These are phyloP conservation scores for Anthonomus grandis DNA, from an alignment of 1,140 invertebrate species.

Conservation along the genomic window DNA sequence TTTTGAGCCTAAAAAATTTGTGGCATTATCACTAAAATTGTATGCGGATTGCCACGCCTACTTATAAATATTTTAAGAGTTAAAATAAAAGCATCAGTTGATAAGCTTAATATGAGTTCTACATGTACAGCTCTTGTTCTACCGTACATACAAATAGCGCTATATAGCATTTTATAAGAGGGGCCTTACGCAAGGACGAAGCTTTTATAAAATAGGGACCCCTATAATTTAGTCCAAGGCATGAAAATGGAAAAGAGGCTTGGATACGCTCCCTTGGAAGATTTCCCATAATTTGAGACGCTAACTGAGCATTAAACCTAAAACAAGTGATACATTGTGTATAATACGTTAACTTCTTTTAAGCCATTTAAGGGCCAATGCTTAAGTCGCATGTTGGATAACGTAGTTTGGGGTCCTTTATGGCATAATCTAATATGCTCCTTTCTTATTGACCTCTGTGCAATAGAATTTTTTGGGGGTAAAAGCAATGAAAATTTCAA, in stretches of 20 bases:
- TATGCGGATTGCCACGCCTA: slow-evolving; percentile 36
- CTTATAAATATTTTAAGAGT: slow-evolving; percentile 47
- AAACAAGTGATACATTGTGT: slow-evolving; percentile 21
- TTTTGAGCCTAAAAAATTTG: slow-evolving; percentile 17
- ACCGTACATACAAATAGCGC: slow-evolving; percentile 46
- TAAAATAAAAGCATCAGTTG: slow-evolving; percentile 45
- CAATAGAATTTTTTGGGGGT: slow-evolving; percentile 11
- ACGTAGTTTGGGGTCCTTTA: slow-evolving; percentile 11
- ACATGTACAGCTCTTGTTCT: slow-evolving; percentile 50
- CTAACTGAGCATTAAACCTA: background rate
- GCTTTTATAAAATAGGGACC: slow-evolving; percentile 21
- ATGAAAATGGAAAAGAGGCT: background rate
- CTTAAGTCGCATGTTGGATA: slow-evolving; percentile 12
- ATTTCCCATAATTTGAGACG: slow-evolving; percentile 20
- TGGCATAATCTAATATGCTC: slow-evolving; percentile 20
- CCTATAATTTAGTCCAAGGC: slow-evolving; percentile 22
- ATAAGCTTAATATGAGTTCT: slow-evolving; percentile 44
- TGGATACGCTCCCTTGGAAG: slow-evolving; percentile 7
- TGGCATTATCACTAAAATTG: slow-evolving; percentile 25
- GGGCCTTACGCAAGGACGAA: slow-evolving; percentile 2
- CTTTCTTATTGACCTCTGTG: slow-evolving; percentile 1
- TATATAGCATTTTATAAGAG: slow-evolving; percentile 43
- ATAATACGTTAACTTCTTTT: slow-evolving; percentile 12
- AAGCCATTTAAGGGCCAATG: slow-evolving; percentile 20
- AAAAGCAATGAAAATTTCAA: slow-evolving; percentile 23